Percentiles rank a stretch among this genome's conserved stretches.
phyloP scores from a whole-genome alignment of 2,888 invertebrate genomes.

The Diarsia rubi region DNA sequence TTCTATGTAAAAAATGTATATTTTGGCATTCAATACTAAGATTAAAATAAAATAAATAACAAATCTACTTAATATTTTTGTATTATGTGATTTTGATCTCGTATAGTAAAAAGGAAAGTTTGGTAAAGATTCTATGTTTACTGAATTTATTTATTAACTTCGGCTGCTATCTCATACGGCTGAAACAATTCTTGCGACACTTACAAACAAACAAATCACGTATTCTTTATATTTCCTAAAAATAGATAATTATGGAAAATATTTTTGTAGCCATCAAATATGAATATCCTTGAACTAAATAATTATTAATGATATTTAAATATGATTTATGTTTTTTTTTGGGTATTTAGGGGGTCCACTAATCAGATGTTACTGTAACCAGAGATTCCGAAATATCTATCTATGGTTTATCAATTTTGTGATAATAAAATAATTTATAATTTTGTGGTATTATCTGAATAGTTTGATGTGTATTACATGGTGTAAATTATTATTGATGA shows the following conservation, averaged over 20 bases:
- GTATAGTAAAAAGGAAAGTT: slow-evolving; percentile 47
- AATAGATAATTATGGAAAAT: slow-evolving; percentile 29
- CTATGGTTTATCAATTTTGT: slow-evolving; percentile 73
- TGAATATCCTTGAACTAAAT: slow-evolving; percentile 28
- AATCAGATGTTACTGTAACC: slow-evolving; percentile 43
- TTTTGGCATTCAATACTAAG: slow-evolving; percentile 43
- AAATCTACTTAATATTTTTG: slow-evolving; percentile 73
- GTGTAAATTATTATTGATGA: slow-evolving; percentile 87
- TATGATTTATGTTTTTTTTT: slow-evolving; percentile 44
- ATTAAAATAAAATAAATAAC: slow-evolving; percentile 49
- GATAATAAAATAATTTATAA: slow-evolving; percentile 71
- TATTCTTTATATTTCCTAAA: slow-evolving; percentile 29
- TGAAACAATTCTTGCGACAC: slow-evolving; percentile 24
- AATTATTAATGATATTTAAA: slow-evolving; percentile 32
- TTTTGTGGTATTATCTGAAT: slow-evolving; percentile 71
- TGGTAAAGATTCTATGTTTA: slow-evolving; percentile 21
- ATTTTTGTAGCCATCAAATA: slow-evolving; percentile 50
- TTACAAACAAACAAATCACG: slow-evolving; percentile 23
- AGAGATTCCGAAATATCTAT: slow-evolving; percentile 62
- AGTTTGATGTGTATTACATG: slow-evolving; percentile 73
- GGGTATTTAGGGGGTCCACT: slow-evolving; percentile 62
- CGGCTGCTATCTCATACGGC: slow-evolving; percentile 41
- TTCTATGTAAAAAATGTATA: slow-evolving; percentile 30
- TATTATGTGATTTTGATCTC: slow-evolving; percentile 73
- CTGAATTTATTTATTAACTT: slow-evolving; percentile 21